Conservation (phyloP, 2,113 vertebrate genomes). For the Catharus bicknelli region DNA sequence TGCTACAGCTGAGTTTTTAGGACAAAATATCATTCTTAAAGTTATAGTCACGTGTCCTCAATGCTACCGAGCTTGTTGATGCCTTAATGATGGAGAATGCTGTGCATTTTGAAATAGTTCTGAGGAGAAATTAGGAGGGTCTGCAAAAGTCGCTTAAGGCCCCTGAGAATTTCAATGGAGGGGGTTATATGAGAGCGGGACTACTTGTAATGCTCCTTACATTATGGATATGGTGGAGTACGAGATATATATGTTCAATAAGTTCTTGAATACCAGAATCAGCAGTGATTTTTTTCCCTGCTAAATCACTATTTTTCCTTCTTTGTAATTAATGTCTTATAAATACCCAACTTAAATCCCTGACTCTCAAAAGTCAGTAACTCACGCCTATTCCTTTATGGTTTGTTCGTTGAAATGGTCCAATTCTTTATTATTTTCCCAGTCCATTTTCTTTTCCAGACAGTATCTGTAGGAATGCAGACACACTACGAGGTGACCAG, state of each 20-base stretch:
- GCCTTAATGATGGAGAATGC: background rate
- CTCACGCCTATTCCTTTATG: background rate
- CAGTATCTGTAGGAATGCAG: slow-evolving; percentile 20
- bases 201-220: background rate
- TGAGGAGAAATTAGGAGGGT: background rate
- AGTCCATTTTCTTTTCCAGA: slow-evolving; percentile 41
- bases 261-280: background rate
- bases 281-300: background rate
- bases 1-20: background rate
- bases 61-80: background rate
- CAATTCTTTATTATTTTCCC: slow-evolving; percentile 5
- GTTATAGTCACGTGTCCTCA: background rate
- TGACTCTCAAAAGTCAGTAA: background rate
- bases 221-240: background rate
- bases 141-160: background rate
- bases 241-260: background rate
- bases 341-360: background rate
- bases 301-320: background rate
- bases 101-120: background rate
- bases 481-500: background rate
- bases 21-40: background rate
- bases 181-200: background rate
- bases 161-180: background rate
- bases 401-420: background rate
- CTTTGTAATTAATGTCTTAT: background rate